Base-by-base conservation (phyloP, 2,797 vertebrate species). In the Lutjanus argentimaculatus region DNA sequence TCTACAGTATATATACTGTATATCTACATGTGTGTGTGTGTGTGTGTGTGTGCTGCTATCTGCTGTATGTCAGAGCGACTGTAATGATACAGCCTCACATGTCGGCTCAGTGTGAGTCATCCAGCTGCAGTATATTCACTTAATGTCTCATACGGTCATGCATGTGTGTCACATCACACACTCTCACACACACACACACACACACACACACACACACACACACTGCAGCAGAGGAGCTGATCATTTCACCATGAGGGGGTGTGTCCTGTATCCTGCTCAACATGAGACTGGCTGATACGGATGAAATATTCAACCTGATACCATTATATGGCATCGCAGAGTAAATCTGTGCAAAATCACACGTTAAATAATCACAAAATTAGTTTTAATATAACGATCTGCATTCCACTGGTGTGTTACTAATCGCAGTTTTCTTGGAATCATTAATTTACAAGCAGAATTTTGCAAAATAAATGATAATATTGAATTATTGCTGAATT, bases 61-160 rank as follows among this genome's bases (percentile, higher is more conserved):
- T 11, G 52, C 80, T 74, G 77, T 74, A 53, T 61, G 64, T 79
- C 68, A 77, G 57, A 13, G 68, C 36, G 79, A 25, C 71, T 82
- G 82, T 66, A 77, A 79, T 63, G 85, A 52, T 58, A 7, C n/a
- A 11, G 79, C 55, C 76, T 68, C 76, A 45, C 77, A 79, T 77
- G 72, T 84, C 9, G 52, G 49, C 67, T 77, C 69, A 15, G 79
- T 36, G 86, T 85, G 88, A 91, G 69, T 89, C 89, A 89, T 70
- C 25, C 71, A 14, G 45, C 68, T 56, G 83, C 71, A 71, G 59
- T 67, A 43, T 61, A 5, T 73, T 84, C 59, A 11, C 11, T 64
- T 77, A 62, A 82, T 56, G 79, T 42, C 22, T 63, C 8, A 7
- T 42, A 10, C 46, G 4, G 16, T 59, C 73, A 42, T 67, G n/a